A percentile compares a stretch with the other conserved stretches of the same genome.
phyloP scores from a whole-genome alignment of 23 tunicate genomes.

The Trididemnum nubilum region DNA sequence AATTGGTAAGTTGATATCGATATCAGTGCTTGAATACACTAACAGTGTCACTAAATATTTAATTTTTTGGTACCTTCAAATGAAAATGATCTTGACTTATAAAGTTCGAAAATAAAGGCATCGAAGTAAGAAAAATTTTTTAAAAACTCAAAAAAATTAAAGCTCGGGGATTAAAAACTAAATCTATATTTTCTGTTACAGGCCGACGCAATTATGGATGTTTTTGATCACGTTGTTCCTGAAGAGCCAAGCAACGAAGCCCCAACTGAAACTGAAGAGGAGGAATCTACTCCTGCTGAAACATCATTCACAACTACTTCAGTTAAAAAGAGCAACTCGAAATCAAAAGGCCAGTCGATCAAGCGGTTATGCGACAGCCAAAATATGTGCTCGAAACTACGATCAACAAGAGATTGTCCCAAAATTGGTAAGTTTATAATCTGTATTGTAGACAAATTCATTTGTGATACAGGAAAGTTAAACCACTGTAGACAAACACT shows the following conservation, averaged over 20 bases:
- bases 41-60: no score
- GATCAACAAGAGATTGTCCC: neutral
- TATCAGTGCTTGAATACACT: no score
- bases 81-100: no score
- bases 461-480: no score
- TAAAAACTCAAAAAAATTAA: no score
- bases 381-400: neutral
- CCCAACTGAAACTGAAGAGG: neutral
- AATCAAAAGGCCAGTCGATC: neutral
- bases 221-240: neutral
- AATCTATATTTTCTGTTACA: neutral
- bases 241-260: neutral
- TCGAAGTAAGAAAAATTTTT: no score
- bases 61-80: no score
- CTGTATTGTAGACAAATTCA: no score
- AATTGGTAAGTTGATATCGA: constrained; percentile 13
- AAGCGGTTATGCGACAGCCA: neutral
- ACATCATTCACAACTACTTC: neutral
- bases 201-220: neutral
- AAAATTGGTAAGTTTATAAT: constrained; percentile 1
- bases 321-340: neutral
- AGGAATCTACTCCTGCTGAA: constrained; percentile 6
- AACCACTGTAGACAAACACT: no score
- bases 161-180: no score
- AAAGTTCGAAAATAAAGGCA: no score